Evolutionary conservation across 2,797 vertebrate species (phyloP).

Genomic region (Chrysocyon brachyurus): DNA sequence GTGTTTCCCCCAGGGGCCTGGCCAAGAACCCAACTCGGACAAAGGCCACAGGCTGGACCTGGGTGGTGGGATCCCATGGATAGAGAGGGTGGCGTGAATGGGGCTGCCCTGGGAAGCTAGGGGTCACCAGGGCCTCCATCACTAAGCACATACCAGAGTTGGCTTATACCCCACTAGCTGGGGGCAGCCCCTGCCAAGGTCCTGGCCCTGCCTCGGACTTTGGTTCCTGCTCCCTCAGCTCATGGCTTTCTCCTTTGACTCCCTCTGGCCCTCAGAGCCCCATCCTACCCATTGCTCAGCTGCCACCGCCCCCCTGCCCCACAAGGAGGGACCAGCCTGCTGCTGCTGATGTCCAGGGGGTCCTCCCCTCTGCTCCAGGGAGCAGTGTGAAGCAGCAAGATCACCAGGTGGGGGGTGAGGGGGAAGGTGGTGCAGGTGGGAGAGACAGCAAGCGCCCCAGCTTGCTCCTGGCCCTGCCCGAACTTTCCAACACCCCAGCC

Average conservation of each 20-base stretch:
- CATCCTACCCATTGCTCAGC: neutral
- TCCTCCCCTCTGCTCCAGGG: neutral
- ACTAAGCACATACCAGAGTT: neutral
- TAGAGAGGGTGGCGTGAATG: neutral
- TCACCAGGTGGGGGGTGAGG: no score
- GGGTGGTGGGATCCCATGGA: accelerated
- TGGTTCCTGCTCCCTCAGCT: no score
- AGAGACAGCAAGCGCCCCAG: neutral
- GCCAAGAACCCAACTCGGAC: neutral
- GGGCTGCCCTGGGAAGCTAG: no score
- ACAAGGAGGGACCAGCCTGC: neutral
- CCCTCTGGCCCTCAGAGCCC: neutral
- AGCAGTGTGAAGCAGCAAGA: neutral
- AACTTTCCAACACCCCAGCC: neutral
- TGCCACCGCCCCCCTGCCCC: accelerated
- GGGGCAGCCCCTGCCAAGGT: neutral
- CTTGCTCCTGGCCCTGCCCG: neutral
- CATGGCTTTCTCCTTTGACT: accelerated
- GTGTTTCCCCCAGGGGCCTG: neutral
- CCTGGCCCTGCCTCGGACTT: neutral
- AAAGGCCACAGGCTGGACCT: neutral
- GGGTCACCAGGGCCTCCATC: neutral
- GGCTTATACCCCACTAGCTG: neutral
- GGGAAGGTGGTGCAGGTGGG: neutral
- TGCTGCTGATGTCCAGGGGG: neutral